These are phyloP conservation scores for Prosapia bicincta DNA, from an alignment of 2,888 invertebrate genomes.

Conservation along the genomic window DNA sequence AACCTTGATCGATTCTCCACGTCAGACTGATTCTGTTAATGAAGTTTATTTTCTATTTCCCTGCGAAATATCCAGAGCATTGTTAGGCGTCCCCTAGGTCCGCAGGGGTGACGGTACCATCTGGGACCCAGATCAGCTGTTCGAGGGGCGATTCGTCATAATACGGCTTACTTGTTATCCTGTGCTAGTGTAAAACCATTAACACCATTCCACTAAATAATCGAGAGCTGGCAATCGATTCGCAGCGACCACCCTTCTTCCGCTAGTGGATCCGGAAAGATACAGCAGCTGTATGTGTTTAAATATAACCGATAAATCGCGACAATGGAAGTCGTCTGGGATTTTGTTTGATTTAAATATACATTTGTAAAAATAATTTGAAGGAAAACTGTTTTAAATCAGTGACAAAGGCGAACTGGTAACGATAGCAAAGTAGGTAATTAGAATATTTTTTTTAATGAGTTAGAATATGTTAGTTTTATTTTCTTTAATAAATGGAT, in stretches of 20 bases:
- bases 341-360: not conserved
- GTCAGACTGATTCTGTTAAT: not conserved
- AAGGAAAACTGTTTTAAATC: no score
- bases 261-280: not conserved
- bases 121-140: not conserved
- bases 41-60: not conserved
- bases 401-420: no score
- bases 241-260: not conserved
- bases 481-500: no score
- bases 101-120: not conserved
- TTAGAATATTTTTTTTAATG: no score
- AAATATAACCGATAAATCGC: no score
- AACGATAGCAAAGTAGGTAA: no score
- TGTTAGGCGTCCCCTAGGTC: not conserved
- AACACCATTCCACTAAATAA: not conserved
- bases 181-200: not conserved
- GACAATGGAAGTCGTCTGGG: no score
- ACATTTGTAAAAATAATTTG: no score
- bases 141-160: not conserved
- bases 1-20: not conserved
- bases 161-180: no score
- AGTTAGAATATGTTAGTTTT: no score
- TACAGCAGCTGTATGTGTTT: not conserved
- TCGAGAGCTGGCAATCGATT: not conserved
- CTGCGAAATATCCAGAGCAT: not conserved